These are phyloP conservation scores for Nerophis lumbriciformis DNA, from an alignment of 2,113 vertebrate species.

Conservation along the genomic window DNA sequence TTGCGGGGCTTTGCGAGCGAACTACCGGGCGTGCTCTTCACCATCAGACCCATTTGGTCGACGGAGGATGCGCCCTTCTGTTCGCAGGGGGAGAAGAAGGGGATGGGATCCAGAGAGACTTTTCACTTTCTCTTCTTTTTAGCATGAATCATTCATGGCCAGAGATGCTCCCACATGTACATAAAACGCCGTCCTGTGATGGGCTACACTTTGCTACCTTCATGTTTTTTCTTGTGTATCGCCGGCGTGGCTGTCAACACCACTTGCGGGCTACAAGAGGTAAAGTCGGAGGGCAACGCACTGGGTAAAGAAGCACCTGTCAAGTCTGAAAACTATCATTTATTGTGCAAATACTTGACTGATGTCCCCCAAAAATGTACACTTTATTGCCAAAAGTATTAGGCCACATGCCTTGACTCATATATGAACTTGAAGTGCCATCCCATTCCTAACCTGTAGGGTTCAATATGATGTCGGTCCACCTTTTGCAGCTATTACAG, in stretches of 20 bases:
- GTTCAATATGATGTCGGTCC: no score
- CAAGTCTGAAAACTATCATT: not conserved
- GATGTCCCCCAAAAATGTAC: no score
- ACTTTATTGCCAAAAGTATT: no score
- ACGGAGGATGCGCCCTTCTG: slow-evolving; percentile 49
- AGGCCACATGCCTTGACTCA: no score
- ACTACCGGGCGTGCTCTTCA: slow-evolving; percentile 42
- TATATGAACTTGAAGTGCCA: no score
- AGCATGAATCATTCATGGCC: slow-evolving; percentile 68
- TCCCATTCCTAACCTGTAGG: no score
- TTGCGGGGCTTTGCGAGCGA: slow-evolving; percentile 28
- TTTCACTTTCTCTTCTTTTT: slow-evolving; percentile 54
- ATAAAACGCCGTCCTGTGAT: slow-evolving; percentile 58
- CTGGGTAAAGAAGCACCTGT: not conserved
- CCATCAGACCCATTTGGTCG: slow-evolving; percentile 63
- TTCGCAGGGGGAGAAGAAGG: slow-evolving; percentile 28
- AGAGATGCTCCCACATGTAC: slow-evolving; percentile 62
- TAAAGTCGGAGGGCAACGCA: slow-evolving; percentile 14
- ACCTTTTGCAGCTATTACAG: no score
- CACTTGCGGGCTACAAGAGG: slow-evolving; percentile 19
- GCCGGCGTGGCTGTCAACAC: slow-evolving; percentile 32
- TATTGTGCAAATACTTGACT: not conserved
- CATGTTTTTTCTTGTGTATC: slow-evolving; percentile 56
- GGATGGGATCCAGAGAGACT: slow-evolving; percentile 49
- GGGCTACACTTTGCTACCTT: slow-evolving; percentile 61